Evolutionary conservation across 1,140 invertebrate species (phyloP), one percentile per base, ranked within the genome.

Genomic region (Phymastichus coffea): DNA sequence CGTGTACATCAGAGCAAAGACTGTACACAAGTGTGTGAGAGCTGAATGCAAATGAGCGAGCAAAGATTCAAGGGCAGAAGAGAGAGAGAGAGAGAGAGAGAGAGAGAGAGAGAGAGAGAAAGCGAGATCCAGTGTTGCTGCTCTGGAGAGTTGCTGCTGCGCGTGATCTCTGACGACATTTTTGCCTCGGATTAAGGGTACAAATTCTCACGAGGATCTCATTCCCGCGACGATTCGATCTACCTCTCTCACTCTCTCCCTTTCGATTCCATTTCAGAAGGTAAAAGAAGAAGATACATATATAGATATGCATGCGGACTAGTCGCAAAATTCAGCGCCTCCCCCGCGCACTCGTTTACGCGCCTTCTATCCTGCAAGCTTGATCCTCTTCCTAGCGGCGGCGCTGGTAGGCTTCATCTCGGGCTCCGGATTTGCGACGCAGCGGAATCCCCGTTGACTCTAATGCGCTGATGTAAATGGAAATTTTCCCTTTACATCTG

Each of bases 151-250:
- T n/a, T n/a, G n/a, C n/a, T n/a, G n/a, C n/a, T n/a, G n/a, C n/a
- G n/a, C n/a, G n/a, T n/a, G n/a, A n/a, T n/a, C n/a, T n/a, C n/a
- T n/a, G n/a, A n/a, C 49, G 20, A 40, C 59, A 54, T 28, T 55
- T 55, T 48, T 56, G 26, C 52, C n/a, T 14, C 37, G 52, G 52
- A 61, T 61, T 61, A 61, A 61, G 44, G 44, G 28, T 43, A 53
- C 51, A 55, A 49, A 61, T 56, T 61, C 59, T 61, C 59, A 61
- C 59, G 59, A 61, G 52, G 59, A 56, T 61, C 17, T 56, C 40
- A 55, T 61, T 56, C 44, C 59, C 52, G 46, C 44, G 59, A 56
- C 52, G 52, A 61, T 30, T 33, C 33, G 57, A 52, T 59, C 46
- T 35, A 28, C 59, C 6, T 33, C 28, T 6, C n/a, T 33, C 33